phyloP scores from a whole-genome alignment of 2,888 invertebrate genomes.

The Heliothis peltigera region DNA sequence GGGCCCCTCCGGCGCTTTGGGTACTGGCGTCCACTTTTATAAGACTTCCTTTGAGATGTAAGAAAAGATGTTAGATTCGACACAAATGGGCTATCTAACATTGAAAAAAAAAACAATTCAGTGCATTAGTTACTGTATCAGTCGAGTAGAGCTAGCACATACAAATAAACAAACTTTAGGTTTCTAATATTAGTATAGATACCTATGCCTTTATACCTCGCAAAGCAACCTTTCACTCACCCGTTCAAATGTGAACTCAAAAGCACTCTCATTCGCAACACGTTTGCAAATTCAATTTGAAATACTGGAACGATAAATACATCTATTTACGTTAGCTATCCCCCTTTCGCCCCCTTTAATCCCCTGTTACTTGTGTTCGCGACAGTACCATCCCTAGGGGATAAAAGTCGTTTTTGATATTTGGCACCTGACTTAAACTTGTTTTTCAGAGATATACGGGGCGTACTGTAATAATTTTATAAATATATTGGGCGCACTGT shows the following conservation, averaged over 20 bases:
- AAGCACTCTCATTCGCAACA: conserved; percentile 34
- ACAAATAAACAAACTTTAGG: too few species aligned
- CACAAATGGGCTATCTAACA: too few species aligned
- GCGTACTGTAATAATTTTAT: neutral
- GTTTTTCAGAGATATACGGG: conserved; percentile 6
- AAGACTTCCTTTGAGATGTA: too few species aligned
- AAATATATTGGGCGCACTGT: conserved; percentile 1
- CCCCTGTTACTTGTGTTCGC: conserved; percentile 43
- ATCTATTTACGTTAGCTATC: conserved; percentile 42
- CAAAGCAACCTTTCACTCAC: neutral
- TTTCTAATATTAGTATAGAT: too few species aligned
- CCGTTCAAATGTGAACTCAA: conserved; percentile 25
- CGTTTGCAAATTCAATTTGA: conserved; percentile 52
- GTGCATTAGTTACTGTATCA: too few species aligned
- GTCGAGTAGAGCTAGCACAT: too few species aligned
- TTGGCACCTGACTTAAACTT: conserved; percentile 52
- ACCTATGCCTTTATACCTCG: neutral
- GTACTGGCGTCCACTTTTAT: too few species aligned
- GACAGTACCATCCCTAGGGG: conserved; percentile 35
- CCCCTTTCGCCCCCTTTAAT: conserved; percentile 39
- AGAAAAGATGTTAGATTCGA: too few species aligned
- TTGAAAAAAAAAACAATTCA: too few species aligned
- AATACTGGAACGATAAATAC: conserved; percentile 51
- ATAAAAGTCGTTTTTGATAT: conserved; percentile 45
- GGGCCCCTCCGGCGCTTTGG: too few species aligned